Evolutionary conservation across 2,888 invertebrate genomes (phyloP), one percentile per base, ranked within the genome.

Genomic region (Epistrophe eligans): DNA sequence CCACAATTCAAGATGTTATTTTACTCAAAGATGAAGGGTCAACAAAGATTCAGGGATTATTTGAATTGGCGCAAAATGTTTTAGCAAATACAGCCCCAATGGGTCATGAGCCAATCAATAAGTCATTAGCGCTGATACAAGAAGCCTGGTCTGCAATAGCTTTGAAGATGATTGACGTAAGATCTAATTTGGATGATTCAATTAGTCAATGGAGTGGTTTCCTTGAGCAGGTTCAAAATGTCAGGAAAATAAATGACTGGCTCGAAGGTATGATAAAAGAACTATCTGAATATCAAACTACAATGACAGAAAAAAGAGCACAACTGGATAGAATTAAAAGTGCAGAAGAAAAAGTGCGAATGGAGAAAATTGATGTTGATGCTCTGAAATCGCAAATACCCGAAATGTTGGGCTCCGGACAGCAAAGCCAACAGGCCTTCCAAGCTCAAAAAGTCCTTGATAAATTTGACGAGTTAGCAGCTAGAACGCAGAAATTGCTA

Each of bases 11-110:
- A 94, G 98, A 98, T 91, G 93, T 99, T 62, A 93, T 98, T 62
- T 93, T 98, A n/a, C 95, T 96, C 84, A 99, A 98, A 93, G 99
- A 99, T 90, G 98, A 98, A 93, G 98, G 98, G 5, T 98, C 97
- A 90, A 95, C 96, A 0, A 97, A 97, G 92, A 96, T 98, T 40
- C 98, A 99, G 91, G 95, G 95, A 67, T 95, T 97, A 55, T 96
- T 98, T n/a, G 98, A 98, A 90, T 93, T 97, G 89, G 98, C 98
- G 0, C 99, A 99, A 93, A 96, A 95, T 89, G 97, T 98, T 0
- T 93, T 98, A 90, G 97, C 97, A 0, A 98, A 98, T 90, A 98
- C 99, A 0, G 97, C 98, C 0, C 96, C 97, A 1, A 94, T 95
- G 45, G 99, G 99, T 0, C 98, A 99, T 89, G 96, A 96, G 89